Conservation (phyloP, 1,140 invertebrate genomes). For the Cyclina sinensis region DNA sequence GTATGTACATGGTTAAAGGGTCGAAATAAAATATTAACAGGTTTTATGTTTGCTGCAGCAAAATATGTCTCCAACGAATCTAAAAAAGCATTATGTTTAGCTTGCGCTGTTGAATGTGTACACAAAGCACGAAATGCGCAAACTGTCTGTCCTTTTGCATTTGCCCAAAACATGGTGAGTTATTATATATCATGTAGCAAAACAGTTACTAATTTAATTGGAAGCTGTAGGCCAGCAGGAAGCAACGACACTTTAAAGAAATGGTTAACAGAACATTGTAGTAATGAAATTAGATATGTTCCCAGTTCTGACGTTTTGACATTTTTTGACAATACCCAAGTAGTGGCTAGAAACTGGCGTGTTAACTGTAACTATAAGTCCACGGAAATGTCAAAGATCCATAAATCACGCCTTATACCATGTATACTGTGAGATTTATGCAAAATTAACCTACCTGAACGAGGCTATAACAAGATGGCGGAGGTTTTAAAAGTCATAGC, state of each 20-base stretch:
- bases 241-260: neutral
- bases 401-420: no score
- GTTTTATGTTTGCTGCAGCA: neutral
- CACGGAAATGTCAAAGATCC: no score
- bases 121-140: neutral
- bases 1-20: neutral
- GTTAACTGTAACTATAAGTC: neutral
- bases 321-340: conserved; percentile 20
- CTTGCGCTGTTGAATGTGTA: neutral
- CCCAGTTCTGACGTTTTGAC: neutral
- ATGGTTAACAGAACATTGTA: no score
- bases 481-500: no score
- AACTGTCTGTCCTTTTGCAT: neutral
- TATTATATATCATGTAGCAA: neutral
- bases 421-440: no score
- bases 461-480: no score
- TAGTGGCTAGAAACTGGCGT: neutral
- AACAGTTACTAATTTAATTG: neutral
- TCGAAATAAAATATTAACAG: neutral
- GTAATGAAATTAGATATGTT: neutral
- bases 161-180: no score
- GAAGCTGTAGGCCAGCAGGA: neutral
- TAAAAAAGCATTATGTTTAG: neutral
- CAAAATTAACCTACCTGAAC: no score
- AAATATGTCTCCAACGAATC: no score